Percentiles rank a stretch among this genome's conserved stretches.
Conservation (phyloP, 64 coral and sea anemone species). For the Dendrophyllia cribrosa region DNA sequence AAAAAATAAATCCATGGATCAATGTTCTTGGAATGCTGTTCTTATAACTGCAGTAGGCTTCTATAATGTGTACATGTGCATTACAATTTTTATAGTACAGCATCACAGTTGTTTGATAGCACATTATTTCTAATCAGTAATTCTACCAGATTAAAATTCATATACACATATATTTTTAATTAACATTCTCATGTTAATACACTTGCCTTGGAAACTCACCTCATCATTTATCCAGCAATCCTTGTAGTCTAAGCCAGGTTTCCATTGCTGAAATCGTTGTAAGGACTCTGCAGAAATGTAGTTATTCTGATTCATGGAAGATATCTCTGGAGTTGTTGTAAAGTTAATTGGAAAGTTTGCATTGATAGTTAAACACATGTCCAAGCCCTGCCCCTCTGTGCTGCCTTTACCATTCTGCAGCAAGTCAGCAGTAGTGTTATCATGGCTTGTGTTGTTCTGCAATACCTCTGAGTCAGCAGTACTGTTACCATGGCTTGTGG, state of each 20-base stretch:
- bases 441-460: not conserved
- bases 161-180: too few species aligned
- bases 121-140: too few species aligned
- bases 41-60: too few species aligned
- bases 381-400: too few species aligned
- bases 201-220: not conserved
- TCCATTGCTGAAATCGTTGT: slow-evolving; percentile 23
- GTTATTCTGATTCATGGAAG: slow-evolving; percentile 37
- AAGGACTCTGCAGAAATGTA: not conserved
- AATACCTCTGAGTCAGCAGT: too few species aligned
- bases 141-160: too few species aligned
- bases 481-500: not conserved
- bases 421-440: not conserved
- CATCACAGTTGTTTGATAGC: too few species aligned
- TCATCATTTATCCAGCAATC: slow-evolving; percentile 35
- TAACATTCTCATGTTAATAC: not conserved
- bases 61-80: too few species aligned
- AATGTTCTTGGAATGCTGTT: too few species aligned
- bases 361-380: not conserved
- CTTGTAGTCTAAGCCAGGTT: not conserved
- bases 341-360: not conserved
- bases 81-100: too few species aligned
- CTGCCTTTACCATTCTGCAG: too few species aligned
- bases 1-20: too few species aligned
- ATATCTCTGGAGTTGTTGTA: not conserved